Evolutionary conservation across 2,113 vertebrate species (phyloP).

Genomic region (Mormyrus lacerda): DNA sequence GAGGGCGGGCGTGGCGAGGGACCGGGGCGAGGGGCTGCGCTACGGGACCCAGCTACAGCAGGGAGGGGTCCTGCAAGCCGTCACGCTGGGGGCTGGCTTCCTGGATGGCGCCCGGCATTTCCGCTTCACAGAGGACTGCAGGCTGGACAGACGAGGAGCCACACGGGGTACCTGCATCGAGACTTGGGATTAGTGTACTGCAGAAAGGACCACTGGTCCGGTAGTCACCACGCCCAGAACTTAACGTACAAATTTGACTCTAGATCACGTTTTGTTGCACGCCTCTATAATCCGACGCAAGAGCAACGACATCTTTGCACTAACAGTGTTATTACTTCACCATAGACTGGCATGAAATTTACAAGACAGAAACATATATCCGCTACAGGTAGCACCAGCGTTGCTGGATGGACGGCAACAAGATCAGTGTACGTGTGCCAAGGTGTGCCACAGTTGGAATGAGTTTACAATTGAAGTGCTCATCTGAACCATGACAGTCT

Average conservation of each 20-base stretch:
- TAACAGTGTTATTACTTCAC: neutral
- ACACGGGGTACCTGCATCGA: neutral
- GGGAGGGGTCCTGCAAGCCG: constrained; percentile 78
- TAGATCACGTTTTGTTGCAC: neutral
- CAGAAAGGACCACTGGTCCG: neutral
- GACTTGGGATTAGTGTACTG: neutral
- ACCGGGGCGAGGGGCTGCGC: constrained; percentile 74
- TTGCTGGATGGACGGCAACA: neutral
- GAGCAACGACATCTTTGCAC: neutral
- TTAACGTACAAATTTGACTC: neutral
- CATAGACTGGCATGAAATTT: neutral
- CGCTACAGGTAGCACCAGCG: neutral
- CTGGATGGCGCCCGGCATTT: constrained; percentile 77
- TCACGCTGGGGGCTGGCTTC: constrained; percentile 73
- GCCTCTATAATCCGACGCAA: neutral
- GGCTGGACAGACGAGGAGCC: neutral
- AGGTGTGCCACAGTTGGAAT: neutral
- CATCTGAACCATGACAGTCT: neutral
- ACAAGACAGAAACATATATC: neutral
- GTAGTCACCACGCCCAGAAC: neutral
- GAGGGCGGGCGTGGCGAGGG: constrained; percentile 78
- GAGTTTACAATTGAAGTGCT: neutral
- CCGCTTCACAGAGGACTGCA: constrained; percentile 50
- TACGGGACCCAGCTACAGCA: constrained; percentile 76
- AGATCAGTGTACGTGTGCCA: neutral